Evolutionary conservation across 2,888 invertebrate species (phyloP), one percentile per base, ranked within the genome.

Genomic region (Hetaerina titia): DNA sequence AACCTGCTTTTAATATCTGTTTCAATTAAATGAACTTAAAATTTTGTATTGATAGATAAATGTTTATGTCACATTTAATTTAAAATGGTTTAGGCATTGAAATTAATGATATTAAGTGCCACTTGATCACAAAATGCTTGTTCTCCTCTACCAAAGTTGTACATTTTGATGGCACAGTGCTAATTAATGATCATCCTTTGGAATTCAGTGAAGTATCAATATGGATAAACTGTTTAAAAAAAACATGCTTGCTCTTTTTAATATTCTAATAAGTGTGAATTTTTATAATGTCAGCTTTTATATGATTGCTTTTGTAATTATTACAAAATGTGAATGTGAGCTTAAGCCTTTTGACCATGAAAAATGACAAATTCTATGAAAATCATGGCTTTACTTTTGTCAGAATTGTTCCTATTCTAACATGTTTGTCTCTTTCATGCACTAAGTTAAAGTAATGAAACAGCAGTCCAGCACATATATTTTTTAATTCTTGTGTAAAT

Each of bases 391-490:
- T 25, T 8, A 45, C 9, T 74, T 8, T 25, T 81, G 4, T 81
- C 1, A 31, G 13, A 25, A 6, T 25, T 81, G 9, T 31, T 81
- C 81, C 31, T 22, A 11, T 81, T 69, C 22, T 57, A 69, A 74
- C 74, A n/a, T 69, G 64, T 90, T 9, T 56, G 45, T 92, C 64
- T 92, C 56, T 74, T 69, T 69, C 56, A 22, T 74, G 92, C 92
- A 92, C 92, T 69, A 92, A 15, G 31, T 92, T 17, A 15, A 69
- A 74, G n/a, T 90, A 64, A 92, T 69, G 69, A 92, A 64, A 74
- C 92, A 92, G 92, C 92, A 92, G 69, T 92, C 92, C 92, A 92
- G 92, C 92, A 69, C 69, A 57, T 58, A 4, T 92, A 92, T 56
- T 92, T 19, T 69, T 45, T 64, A 25, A 31, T 15, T 74, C 56